Evolutionary conservation across 2,888 invertebrate genomes (phyloP), one percentile per base, ranked within the genome.

Genomic region (Acanthoscelides obtectus): DNA sequence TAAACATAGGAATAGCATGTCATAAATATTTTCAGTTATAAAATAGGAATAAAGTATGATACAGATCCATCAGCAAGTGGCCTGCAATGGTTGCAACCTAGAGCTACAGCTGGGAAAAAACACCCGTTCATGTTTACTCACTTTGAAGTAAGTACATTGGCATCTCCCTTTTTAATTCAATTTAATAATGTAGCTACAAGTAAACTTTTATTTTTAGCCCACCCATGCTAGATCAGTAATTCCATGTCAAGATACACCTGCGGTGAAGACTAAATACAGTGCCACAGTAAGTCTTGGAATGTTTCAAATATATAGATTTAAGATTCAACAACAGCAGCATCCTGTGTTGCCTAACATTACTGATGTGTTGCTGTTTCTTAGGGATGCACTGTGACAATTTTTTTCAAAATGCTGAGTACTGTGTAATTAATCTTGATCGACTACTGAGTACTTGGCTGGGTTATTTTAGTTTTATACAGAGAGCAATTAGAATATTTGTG

Each of bases 161-260:
- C n/a, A 17, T 6, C 12, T 65, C 20, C 65, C 3, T 5, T n/a
- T 20, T 65, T 12, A 20, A 20, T 65, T n/a, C 5, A 5, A 65
- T 20, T 19, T 20, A 65, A 3, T 65, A 17, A 19, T 66, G 1
- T 21, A 5, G 8, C 3, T 5, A 20, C 1, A 66, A 19, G 3
- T 66, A 6, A 66, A 22, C n/a, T 72, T 71, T 71, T 64, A 69
- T 68, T 85, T 83, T 27, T 82, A 94, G 92, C 93, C 95, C 1
- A 96, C 96, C 77, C 95, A 96, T 86, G 95, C 95, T 0, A 90
- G 97, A 67, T 94, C 97, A 1, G 90, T 97, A 77, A 79, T 97
- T 1, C 98, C 98, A 0, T 97, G 97, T 81, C 97, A 98, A 87
- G 96, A 98, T 87, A 92, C 96, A 0, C 97, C 98, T 0, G 90